Evolutionary conservation across 1,140 invertebrate genomes (phyloP).

Genomic region (Drosophila obscura): DNA sequence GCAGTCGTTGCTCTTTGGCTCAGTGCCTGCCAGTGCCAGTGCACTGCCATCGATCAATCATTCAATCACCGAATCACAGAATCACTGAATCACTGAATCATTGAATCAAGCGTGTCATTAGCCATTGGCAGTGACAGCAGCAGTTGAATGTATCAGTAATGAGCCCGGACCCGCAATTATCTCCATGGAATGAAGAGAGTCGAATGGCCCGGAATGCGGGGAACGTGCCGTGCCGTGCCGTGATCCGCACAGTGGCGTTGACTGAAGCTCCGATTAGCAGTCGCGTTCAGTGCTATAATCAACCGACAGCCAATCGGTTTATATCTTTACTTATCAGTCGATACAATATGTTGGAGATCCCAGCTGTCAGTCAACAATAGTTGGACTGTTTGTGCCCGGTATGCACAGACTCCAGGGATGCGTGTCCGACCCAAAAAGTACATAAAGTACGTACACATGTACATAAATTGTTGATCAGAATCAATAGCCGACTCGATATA

Average conservation of each 20-base stretch:
- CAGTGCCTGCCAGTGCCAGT: too few relatives aligned
- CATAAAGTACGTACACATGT: too few relatives aligned
- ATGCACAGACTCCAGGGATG: too few relatives aligned
- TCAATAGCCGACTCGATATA: too few relatives aligned
- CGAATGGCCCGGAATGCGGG: constrained; percentile 23
- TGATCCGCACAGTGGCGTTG: constrained; percentile 10
- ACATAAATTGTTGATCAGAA: too few relatives aligned
- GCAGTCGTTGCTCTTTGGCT: constrained; percentile 1
- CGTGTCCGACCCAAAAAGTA: too few relatives aligned
- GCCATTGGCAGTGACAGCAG: background rate
- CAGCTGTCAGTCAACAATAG: too few relatives aligned
- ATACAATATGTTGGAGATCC: too few relatives aligned
- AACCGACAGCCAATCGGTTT: background rate
- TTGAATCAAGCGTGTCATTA: constrained; percentile 12
- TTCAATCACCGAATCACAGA: constrained; percentile 21
- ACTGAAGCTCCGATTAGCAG: constrained; percentile 19
- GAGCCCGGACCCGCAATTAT: constrained; percentile 21
- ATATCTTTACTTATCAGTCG: too few relatives aligned
- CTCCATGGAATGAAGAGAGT: constrained; percentile 15
- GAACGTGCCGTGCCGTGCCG: too few relatives aligned
- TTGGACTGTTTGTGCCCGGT: too few relatives aligned
- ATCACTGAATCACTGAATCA: too few relatives aligned
- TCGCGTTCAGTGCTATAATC: background rate
- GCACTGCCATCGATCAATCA: constrained; percentile 3
- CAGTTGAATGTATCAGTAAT: constrained; percentile 27